phyloP scores from a whole-genome alignment of 2,888 invertebrate species.

The Schrankia costaestrigalis region DNA sequence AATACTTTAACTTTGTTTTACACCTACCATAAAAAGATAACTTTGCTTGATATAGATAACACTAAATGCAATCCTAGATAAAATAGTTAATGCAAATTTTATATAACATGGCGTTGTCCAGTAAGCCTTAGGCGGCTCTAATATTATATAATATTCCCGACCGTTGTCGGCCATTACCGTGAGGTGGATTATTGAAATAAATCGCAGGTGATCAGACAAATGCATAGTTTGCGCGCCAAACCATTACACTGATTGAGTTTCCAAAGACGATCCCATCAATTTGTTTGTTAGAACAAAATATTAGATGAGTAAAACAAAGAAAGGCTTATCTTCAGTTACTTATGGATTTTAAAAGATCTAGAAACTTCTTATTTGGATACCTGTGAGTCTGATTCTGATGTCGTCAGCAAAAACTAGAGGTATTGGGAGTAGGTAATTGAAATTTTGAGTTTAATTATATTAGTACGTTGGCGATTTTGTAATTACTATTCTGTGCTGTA shows the following conservation, averaged over 20 bases:
- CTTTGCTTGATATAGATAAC: no score
- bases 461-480: no score
- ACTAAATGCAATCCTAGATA: no score
- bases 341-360: not conserved
- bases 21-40: no score
- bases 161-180: conserved; percentile 38
- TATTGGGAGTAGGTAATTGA: no score
- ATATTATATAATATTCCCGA: conserved; percentile 43
- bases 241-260: conserved; percentile 62
- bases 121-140: conserved; percentile 23
- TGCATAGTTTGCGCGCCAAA: conserved; percentile 47
- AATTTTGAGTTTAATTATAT: no score
- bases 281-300: conserved; percentile 19
- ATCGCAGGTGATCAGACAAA: conserved; percentile 61
- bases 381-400: no score
- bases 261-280: conserved; percentile 22
- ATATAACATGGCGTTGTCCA: conserved; percentile 7
- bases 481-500: no score
- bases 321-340: not conserved
- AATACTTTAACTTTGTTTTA: no score
- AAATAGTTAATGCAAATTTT: conserved; percentile 4
- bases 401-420: no score
- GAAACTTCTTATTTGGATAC: no score
- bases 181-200: conserved; percentile 62
- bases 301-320: not conserved